These are phyloP conservation scores for Crotalus helleri DNA, from an alignment of 2,113 vertebrate species.

Conservation along the genomic window DNA sequence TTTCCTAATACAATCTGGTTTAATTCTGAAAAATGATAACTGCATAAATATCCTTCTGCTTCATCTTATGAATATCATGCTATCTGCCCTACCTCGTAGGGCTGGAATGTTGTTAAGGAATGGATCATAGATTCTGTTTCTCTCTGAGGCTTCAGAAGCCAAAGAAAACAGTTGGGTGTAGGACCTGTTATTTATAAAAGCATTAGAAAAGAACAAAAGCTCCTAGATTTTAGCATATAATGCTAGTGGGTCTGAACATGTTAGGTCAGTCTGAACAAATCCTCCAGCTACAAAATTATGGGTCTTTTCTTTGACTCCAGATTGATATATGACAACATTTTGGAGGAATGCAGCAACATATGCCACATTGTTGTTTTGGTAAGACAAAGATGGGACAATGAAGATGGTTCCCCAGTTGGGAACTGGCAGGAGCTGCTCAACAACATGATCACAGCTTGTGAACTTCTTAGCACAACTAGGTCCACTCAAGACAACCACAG, in stretches of 20 bases:
- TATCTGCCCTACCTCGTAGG: constrained; percentile 58
- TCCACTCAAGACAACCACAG: constrained; percentile 67
- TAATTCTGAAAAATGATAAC: constrained; percentile 56
- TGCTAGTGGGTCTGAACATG: neutral
- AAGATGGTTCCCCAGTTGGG: constrained; percentile 68
- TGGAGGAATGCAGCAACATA: neutral
- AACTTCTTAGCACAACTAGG: constrained; percentile 66
- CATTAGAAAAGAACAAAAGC: constrained; percentile 41
- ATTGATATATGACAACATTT: neutral
- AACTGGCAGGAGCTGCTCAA: constrained; percentile 71
- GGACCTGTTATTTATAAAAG: neutral
- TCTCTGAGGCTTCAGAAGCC: neutral
- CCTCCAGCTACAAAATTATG: neutral
- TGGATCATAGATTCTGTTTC: constrained; percentile 47
- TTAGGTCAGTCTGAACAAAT: neutral
- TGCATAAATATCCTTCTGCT: constrained; percentile 58
- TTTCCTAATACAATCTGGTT: constrained; percentile 47
- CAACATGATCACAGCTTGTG: constrained; percentile 72
- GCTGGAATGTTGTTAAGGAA: constrained; percentile 66
- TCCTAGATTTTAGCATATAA: neutral
- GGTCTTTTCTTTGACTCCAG: neutral
- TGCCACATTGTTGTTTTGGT: constrained; percentile 35
- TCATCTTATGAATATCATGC: constrained; percentile 57
- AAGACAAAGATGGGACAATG: constrained; percentile 60
- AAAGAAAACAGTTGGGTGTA: neutral